Evolutionary conservation across 2,888 invertebrate genomes (phyloP).

Genomic region (Eristalinus aeneus): DNA sequence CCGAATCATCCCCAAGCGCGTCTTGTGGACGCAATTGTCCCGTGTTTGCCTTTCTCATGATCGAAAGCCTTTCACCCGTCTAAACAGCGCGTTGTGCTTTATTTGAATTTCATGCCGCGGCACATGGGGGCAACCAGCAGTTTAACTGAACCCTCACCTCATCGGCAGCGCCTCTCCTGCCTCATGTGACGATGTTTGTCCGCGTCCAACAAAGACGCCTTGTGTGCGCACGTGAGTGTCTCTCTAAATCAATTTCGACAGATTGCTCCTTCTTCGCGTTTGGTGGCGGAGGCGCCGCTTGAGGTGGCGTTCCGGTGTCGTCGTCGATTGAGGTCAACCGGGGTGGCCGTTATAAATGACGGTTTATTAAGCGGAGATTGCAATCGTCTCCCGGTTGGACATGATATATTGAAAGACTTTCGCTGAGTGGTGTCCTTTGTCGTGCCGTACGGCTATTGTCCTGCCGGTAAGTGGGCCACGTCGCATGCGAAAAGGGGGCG

Average conservation of each 20-base stretch:
- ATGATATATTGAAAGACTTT: constrained; percentile 49
- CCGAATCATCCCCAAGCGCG: constrained; percentile 38
- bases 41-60: constrained; percentile 63
- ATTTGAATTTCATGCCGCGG: constrained; percentile 46
- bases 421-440: not conserved
- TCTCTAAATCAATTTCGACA: constrained; percentile 68
- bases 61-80: constrained; percentile 17
- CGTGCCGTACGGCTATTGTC: not conserved
- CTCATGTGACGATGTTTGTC: constrained; percentile 48
- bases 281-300: not conserved
- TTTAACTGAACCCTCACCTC: constrained; percentile 40
- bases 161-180: not conserved
- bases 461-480: not conserved
- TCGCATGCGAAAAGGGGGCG: not conserved
- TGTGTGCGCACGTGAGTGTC: constrained; percentile 34
- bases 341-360: constrained; percentile 69
- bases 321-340: constrained; percentile 51
- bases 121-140: constrained; percentile 62
- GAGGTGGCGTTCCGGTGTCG: not conserved
- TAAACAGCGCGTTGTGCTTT: constrained; percentile 6
- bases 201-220: constrained; percentile 59
- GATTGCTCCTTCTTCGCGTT: constrained; percentile 34
- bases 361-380: constrained; percentile 69
- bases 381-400: constrained; percentile 43
- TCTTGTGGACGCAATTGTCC: constrained; percentile 34